A percentile compares a stretch with the other conserved stretches of the same genome.
Conservation (phyloP, 2,888 invertebrate species). For the Euzophera pinguis region DNA sequence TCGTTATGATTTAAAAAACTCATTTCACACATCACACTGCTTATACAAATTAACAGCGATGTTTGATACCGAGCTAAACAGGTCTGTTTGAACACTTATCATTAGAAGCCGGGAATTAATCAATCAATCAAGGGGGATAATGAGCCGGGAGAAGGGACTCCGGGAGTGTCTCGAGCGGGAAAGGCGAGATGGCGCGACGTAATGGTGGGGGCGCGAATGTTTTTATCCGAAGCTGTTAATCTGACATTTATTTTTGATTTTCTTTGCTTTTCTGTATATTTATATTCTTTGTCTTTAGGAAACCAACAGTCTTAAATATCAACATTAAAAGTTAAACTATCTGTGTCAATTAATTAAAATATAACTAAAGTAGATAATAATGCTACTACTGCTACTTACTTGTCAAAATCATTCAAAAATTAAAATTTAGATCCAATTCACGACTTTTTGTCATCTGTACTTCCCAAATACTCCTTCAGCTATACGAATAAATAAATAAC, state of each 20-base stretch:
- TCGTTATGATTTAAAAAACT: too few relatives aligned
- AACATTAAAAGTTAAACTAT: too few relatives aligned
- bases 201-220: slow-evolving; percentile 23
- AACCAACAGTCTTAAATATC: too few relatives aligned
- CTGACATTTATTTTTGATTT: background rate
- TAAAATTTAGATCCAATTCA: too few relatives aligned
- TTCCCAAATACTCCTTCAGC: too few relatives aligned
- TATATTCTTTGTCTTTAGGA: too few relatives aligned
- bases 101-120: slow-evolving; percentile 24
- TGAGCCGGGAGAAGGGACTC: slow-evolving; percentile 6
- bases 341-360: too few relatives aligned
- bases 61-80: slow-evolving; percentile 5
- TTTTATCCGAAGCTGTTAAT: background rate
- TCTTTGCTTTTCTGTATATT: background rate
- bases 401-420: too few relatives aligned
- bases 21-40: background rate
- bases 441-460: too few relatives aligned
- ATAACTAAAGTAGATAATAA: too few relatives aligned
- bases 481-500: too few relatives aligned
- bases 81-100: slow-evolving; percentile 20
- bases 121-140: slow-evolving; percentile 18
- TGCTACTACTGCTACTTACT: too few relatives aligned
- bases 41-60: background rate
- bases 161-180: background rate
- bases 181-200: slow-evolving; percentile 14